Evolutionary conservation across 2,888 invertebrate species (phyloP).

Genomic region (Pseudococcus longispinus): DNA sequence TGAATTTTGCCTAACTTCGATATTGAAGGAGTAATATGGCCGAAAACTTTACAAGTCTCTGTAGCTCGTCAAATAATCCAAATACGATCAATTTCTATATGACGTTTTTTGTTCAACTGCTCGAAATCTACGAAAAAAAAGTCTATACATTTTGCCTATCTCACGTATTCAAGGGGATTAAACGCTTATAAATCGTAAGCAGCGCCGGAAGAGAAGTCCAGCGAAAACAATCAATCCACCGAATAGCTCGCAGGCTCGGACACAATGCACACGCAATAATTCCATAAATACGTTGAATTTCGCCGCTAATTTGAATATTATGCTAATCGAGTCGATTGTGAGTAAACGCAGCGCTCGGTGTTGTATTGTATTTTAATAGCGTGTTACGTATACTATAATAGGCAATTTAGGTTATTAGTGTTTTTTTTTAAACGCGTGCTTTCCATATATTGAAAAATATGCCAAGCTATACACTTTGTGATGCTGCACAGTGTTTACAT

Average conservation of each 20-base stretch:
- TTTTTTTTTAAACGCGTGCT: neutral
- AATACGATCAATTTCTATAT: neutral
- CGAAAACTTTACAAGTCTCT: neutral
- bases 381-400: conserved; percentile 9
- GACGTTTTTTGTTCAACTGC: neutral
- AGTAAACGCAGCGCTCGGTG: neutral
- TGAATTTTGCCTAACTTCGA: no score
- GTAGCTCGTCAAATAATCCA: neutral
- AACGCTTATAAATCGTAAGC: neutral
- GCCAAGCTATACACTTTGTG: neutral
- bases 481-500: conserved; percentile 15
- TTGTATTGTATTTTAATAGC: conserved; percentile 21
- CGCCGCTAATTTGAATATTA: neutral
- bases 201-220: neutral
- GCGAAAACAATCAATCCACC: neutral
- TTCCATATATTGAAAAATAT: conserved; percentile 18
- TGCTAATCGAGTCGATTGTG: conserved; percentile 8
- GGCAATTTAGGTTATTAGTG: conserved; percentile 31
- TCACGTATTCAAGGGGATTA: neutral
- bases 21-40: no score
- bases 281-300: neutral
- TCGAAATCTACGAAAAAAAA: neutral
- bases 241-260: neutral
- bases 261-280: conserved; percentile 8
- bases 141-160: neutral